A percentile compares a stretch with the other conserved stretches of the same genome.
Conservation (phyloP, 2,113 vertebrate species). For the Ammodramus savannarum region DNA sequence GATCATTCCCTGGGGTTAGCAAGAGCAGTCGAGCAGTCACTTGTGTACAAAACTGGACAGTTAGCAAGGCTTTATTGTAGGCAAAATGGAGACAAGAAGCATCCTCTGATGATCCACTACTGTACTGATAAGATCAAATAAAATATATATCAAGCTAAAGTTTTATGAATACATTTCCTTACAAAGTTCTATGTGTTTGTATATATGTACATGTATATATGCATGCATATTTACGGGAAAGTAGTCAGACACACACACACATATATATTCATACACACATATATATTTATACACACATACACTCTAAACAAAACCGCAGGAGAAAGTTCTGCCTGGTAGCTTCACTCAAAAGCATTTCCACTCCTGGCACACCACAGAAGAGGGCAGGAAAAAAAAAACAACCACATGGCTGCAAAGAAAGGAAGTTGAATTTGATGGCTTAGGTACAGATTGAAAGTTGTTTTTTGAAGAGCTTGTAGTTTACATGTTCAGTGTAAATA, state of each 20-base stretch:
- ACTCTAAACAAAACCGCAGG: neutral
- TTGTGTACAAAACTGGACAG: neutral
- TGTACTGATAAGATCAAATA: neutral
- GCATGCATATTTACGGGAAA: neutral
- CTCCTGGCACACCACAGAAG: neutral
- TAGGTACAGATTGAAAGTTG: neutral
- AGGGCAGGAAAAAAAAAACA: neutral
- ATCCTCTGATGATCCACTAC: neutral
- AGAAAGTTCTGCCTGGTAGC: neutral
- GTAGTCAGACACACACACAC: neutral
- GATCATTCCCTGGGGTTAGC: neutral
- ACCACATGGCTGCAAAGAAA: neutral
- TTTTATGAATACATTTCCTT: neutral
- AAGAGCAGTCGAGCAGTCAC: neutral
- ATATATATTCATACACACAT: rapidly evolving
- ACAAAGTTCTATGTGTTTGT: neutral
- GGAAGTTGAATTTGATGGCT: neutral
- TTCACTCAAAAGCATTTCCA: neutral
- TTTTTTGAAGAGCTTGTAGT: neutral
- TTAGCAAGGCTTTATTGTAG: neutral
- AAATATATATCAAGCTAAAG: rapidly evolving
- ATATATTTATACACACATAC: rapidly evolving
- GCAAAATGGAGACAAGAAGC: neutral
- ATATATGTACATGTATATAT: rapidly evolving
- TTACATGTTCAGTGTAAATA: neutral